Base-by-base conservation (phyloP, 2,888 invertebrate genomes). In the Sycophila texana region DNA sequence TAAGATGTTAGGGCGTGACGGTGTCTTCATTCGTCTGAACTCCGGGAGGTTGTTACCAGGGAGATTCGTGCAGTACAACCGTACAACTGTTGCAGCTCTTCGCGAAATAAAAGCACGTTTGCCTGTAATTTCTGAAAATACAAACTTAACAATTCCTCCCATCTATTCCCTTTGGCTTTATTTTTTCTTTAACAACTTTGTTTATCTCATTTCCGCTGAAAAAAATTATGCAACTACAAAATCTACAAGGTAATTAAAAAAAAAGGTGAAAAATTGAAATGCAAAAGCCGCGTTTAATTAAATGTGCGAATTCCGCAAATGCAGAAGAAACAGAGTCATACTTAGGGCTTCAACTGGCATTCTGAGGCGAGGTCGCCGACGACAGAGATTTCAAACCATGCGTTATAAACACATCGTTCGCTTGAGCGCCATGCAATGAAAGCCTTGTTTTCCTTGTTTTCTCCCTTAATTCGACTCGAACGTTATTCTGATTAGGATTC, bases 251-350 rank as follows among this genome's bases (percentile, higher is more conserved):
- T 16, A 47, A 61, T 60, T 60, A 7, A 51, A 26, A 30, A 53
- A 51, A 61, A n/a, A 7, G 51, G 14, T 2, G 14, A 20, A 58
- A 13, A 18, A 61, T 72, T 22, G n/a, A 61, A 72, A 30, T 13
- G 26, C 49, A 47, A 49, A 14, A 10, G 51, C 51, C 4, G 60
- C 58, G 2, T 72, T 72, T 53, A 72, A 72, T 72, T 72, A 51
- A 72, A 61, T 72, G 51, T 61, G 55, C 30, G 16, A 55, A 73
- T 65, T 73, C 55, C 13, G 18, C 10, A 18, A 18, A 60, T 72
- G 10, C 60, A 18, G 26, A 61, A 61, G 61, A 61, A 72, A 72
- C 60, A 61, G 26, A 61, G 58, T 58, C 16, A 16, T 16, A 16
- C 22, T 47, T 22, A 49, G 60, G 49, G 71, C 60, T 58, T 71